Evolutionary conservation across 92 coral and sea anemone species (phyloP).

Genomic region (Bergia sp.): DNA sequence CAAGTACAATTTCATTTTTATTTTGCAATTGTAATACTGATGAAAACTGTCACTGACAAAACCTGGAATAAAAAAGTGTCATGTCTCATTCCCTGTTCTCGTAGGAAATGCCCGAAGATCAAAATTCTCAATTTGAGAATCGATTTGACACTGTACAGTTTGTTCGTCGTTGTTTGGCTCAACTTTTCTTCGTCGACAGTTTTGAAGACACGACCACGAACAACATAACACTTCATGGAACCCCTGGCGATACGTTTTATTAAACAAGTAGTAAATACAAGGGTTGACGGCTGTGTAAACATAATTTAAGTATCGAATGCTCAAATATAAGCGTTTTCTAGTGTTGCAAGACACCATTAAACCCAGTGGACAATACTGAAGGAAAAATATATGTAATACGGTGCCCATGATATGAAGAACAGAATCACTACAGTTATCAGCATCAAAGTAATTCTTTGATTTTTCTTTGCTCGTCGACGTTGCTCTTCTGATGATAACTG

Average conservation of each 20-base stretch:
- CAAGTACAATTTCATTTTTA: too few species aligned
- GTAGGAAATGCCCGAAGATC: too few species aligned
- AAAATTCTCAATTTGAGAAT: too few species aligned
- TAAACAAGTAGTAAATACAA: neutral
- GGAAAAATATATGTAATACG: too few species aligned
- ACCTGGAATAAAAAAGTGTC: too few species aligned
- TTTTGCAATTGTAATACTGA: too few species aligned
- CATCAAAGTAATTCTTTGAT: neutral
- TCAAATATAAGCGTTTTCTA: neutral
- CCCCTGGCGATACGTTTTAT: neutral
- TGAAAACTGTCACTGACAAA: too few species aligned
- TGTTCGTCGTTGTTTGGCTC: too few species aligned
- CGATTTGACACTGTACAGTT: too few species aligned
- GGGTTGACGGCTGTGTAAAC: neutral
- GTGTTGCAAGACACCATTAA: neutral
- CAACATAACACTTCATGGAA: neutral
- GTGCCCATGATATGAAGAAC: neutral
- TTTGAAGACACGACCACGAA: neutral
- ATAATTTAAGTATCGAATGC: neutral
- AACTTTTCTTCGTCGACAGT: too few species aligned
- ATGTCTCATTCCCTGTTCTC: too few species aligned
- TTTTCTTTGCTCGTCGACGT: neutral
- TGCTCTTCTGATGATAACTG: neutral
- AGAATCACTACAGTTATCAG: neutral
- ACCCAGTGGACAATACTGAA: too few species aligned